A percentile compares a stretch with the other conserved stretches of the same genome.
Conservation (phyloP, 2,797 vertebrate species). For the Gila robusta region DNA sequence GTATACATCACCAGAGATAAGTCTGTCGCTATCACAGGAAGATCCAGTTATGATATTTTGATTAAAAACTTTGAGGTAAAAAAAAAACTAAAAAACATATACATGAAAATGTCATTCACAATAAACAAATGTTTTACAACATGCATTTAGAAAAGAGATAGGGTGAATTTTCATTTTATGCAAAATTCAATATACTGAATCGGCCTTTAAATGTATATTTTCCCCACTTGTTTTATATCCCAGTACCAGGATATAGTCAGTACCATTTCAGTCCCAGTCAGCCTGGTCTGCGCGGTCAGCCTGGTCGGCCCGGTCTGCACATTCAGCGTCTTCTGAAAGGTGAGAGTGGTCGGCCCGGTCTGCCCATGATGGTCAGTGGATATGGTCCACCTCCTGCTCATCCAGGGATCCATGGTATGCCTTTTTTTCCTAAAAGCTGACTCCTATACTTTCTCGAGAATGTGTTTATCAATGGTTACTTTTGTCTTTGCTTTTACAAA, state of each 20-base stretch:
- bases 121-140: background rate
- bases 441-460: background rate
- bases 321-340: too few relatives aligned
- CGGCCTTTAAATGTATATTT: background rate
- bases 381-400: rapidly evolving
- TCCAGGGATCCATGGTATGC: background rate
- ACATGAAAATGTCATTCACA: background rate
- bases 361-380: too few relatives aligned
- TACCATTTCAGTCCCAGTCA: rapidly evolving
- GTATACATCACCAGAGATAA: background rate
- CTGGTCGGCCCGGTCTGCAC: rapidly evolving
- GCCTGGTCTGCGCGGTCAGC: too few relatives aligned
- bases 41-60: background rate
- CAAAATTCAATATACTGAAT: background rate
- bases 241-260: background rate
- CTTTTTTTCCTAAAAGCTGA: background rate
- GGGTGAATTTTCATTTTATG: too few relatives aligned
- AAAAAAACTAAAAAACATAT: background rate
- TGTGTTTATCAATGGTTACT: background rate
- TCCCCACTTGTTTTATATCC: background rate
- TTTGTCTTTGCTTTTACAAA: background rate
- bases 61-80: background rate
- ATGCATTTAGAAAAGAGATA: background rate
- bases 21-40: background rate
- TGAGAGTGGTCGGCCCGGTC: rapidly evolving